These are phyloP conservation scores for Conopomorpha cramerella DNA, from an alignment of 1,140 invertebrate species.

Conservation along the genomic window DNA sequence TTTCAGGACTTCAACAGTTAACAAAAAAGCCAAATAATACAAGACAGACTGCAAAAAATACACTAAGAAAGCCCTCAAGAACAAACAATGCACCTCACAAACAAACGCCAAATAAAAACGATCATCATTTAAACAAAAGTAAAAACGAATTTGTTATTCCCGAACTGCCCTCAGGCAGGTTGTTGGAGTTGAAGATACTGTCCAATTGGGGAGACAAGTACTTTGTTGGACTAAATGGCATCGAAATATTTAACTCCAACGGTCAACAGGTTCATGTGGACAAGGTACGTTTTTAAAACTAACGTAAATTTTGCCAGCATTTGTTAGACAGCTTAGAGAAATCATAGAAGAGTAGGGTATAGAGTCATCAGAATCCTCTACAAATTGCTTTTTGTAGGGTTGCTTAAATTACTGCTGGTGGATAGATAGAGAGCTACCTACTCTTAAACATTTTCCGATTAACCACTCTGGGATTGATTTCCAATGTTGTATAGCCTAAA, in stretches of 20 bases:
- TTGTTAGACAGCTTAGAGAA: too few species aligned
- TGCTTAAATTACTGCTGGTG: background rate
- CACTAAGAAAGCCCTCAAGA: too few species aligned
- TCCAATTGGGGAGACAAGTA: slow-evolving; percentile 84
- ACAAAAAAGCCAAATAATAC: too few species aligned
- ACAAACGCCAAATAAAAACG: too few species aligned
- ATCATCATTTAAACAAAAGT: too few species aligned
- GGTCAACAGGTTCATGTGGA: slow-evolving; percentile 64
- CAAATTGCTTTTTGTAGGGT: background rate
- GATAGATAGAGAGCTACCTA: background rate
- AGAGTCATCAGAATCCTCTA: background rate
- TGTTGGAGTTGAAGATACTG: slow-evolving; percentile 71
- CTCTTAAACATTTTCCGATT: background rate
- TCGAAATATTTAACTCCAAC: slow-evolving; percentile 73
- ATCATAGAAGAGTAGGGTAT: too few species aligned
- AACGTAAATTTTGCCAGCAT: background rate
- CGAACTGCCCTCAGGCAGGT: slow-evolving; percentile 71
- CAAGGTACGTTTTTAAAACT: slow-evolving; percentile 42
- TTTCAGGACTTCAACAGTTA: too few species aligned
- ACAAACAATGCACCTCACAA: too few species aligned
- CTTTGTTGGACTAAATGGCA: slow-evolving; percentile 79
- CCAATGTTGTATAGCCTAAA: background rate
- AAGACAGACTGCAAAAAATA: too few species aligned
- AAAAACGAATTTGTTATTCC: slow-evolving; percentile 65
- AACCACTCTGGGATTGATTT: background rate